Base-by-base conservation (phyloP, 2,888 invertebrate genomes). In the Drosophila trichaetosa region DNA sequence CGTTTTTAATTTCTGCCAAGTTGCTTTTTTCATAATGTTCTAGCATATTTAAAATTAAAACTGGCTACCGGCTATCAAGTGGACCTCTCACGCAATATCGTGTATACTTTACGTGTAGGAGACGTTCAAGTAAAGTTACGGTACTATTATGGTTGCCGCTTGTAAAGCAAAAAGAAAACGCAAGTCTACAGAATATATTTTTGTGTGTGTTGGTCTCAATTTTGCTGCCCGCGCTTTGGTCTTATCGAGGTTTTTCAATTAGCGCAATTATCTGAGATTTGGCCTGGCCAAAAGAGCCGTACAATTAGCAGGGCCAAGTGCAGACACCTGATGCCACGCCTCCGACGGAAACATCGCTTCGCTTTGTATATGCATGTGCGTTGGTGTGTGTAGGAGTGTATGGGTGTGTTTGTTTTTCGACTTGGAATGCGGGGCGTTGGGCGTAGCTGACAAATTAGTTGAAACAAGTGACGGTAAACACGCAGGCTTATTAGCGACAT, bases 401-500 rank as follows among this genome's bases (percentile, higher is more conserved):
- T 68, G 24, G 49, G n/a, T 62, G 40, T 68, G 49, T 67, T 21
- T 63, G 51, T 64, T 77, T 73, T 84, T 87, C 33, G 79, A 72
- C 60, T 63, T 72, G 78, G 66, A 73, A 80, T 88, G 84, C 89
- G 89, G 84, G 84, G 83, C 66, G 67, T 69, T 78, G 83, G 85
- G 88, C 87, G 87, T 82, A 78, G 72, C 88, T 82, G 83, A 82
- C 83, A 87, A 87, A 89, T 87, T 87, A 87, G 87, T 82, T 85
- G 87, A 81, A 87, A 87, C 88, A 89, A 87, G 80, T 78, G 79
- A 82, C 87, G 69, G 86, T 76, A 89, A 87, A 87, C 86, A 85
- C 88, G 86, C 80, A 82, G 86, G 86, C 85, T 86, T 86, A 86
- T 89, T 89, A 86, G 89, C 79, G 83, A 88, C 81, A 82, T 83